phyloP scores from a whole-genome alignment of 2,797 vertebrate species.

The Eulemur albifrons region DNA sequence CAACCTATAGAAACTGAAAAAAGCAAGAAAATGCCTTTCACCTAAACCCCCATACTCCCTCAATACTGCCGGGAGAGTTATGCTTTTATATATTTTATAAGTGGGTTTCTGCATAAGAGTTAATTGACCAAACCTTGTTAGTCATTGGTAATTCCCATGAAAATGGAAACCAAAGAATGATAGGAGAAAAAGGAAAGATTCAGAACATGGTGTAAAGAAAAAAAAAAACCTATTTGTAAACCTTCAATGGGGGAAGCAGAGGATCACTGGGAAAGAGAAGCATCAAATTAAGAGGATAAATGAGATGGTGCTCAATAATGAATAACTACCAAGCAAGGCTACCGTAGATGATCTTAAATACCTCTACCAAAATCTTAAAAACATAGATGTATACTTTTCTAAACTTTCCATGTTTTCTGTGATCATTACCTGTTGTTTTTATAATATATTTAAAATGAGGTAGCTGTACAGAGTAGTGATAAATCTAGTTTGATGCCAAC shows the following conservation, averaged over 20 bases:
- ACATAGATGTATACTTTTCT: neutral
- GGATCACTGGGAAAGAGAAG: neutral
- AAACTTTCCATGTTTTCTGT: neutral
- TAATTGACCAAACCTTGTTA: neutral
- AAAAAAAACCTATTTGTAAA: neutral
- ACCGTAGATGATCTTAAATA: neutral
- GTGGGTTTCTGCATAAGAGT: neutral
- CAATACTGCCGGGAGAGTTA: neutral
- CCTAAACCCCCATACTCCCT: neutral
- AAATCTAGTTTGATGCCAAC: neutral
- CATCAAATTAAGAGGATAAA: neutral
- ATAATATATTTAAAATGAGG: neutral
- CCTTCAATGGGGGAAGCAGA: neutral
- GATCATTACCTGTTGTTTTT: neutral
- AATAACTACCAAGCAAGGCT: neutral
- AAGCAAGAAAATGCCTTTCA: neutral
- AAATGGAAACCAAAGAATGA: neutral
- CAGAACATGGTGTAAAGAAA: neutral
- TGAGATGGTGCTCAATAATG: neutral
- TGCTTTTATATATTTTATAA: neutral
- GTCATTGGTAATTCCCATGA: neutral
- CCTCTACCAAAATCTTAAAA: neutral
- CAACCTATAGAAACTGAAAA: neutral
- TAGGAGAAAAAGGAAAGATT: neutral
- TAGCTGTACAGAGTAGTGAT: neutral